Percentiles rank a stretch among this genome's conserved stretches.
These are phyloP conservation scores for Hirundo rustica DNA, from an alignment of 2,797 vertebrate genomes.

Conservation along the genomic window DNA sequence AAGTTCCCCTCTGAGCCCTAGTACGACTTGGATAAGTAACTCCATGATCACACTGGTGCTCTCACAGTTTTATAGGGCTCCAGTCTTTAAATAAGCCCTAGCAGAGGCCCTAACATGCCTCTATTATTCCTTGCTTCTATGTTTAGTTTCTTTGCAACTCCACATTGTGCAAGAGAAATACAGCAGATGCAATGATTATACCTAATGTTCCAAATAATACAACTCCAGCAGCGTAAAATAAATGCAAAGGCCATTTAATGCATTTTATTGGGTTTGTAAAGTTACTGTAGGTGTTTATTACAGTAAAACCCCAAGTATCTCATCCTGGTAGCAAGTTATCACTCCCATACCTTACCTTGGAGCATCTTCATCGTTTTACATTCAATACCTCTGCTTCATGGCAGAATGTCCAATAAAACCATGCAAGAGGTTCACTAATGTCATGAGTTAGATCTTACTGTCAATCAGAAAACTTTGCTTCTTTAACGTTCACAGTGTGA, in stretches of 20 bases:
- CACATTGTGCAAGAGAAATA: not conserved
- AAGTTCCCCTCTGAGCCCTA: not conserved
- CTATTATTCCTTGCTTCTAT: not conserved
- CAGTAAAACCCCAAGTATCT: not conserved
- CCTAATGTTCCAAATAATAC: not conserved
- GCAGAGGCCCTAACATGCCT: not conserved
- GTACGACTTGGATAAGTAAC: not conserved
- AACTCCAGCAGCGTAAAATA: not conserved
- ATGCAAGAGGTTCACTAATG: not conserved
- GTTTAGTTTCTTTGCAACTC: not conserved
- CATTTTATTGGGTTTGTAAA: not conserved
- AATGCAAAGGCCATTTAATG: not conserved
- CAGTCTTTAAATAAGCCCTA: not conserved
- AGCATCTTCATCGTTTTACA: not conserved
- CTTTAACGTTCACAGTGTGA: not conserved
- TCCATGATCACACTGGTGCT: not conserved
- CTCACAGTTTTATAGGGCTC: not conserved
- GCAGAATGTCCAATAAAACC: not conserved
- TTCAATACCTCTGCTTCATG: not conserved
- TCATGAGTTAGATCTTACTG: not conserved
- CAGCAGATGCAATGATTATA: not conserved
- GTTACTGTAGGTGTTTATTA: not conserved
- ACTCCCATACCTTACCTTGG: not conserved
- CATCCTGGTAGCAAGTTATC: not conserved
- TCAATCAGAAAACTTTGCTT: not conserved